Evolutionary conservation across 1,140 invertebrate genomes (phyloP).

Genomic region (Cyphomyrmex costatus): DNA sequence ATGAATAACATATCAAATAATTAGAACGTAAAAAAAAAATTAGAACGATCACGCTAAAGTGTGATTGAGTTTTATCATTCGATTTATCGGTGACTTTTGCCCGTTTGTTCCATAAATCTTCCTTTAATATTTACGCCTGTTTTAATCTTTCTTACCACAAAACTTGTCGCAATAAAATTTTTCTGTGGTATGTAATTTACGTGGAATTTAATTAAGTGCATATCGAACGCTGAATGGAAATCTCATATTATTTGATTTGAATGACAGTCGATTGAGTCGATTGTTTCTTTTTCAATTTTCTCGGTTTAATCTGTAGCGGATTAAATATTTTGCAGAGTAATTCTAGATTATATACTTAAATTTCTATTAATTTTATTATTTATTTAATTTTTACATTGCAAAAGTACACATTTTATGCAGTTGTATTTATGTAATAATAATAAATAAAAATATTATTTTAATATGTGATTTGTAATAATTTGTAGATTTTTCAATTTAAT

Average conservation of each 20-base stretch:
- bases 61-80: background rate
- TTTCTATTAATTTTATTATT: background rate
- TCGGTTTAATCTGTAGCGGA: background rate
- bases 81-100: constrained; percentile 14
- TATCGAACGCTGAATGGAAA: background rate
- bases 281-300: constrained; percentile 31
- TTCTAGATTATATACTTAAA: background rate
- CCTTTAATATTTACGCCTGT: background rate
- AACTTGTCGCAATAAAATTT: constrained; percentile 8
- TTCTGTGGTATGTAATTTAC: background rate
- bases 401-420: background rate
- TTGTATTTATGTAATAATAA: constrained; percentile 1
- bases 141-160: background rate
- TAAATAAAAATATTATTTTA: constrained; percentile 7
- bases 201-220: background rate
- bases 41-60: background rate
- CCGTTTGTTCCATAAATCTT: background rate
- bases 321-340: background rate
- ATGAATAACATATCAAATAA: background rate
- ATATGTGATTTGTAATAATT: background rate
- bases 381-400: background rate
- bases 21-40: constrained; percentile 37
- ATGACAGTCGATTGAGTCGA: background rate
- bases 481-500: background rate
- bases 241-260: background rate